phyloP scores from a whole-genome alignment of 2,113 vertebrate species.

The Oxyura jamaicensis region DNA sequence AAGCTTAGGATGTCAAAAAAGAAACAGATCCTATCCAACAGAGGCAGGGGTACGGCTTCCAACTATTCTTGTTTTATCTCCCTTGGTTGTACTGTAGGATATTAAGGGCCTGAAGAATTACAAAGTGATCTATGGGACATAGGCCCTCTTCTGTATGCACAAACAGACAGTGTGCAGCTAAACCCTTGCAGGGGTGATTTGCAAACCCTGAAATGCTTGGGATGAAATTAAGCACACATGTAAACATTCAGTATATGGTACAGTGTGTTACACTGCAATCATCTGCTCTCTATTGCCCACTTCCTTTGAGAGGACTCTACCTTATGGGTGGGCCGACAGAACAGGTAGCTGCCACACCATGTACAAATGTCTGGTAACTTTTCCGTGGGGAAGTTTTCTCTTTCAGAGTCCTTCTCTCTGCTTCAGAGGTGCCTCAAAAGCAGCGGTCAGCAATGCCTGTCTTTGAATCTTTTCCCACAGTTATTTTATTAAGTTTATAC shows the following conservation, averaged over 20 bases:
- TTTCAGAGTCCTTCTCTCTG: not conserved
- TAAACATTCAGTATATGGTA: not conserved
- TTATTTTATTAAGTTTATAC: not conserved
- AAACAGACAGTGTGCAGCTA: not conserved
- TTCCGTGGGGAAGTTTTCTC: not conserved
- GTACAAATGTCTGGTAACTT: fast-evolving
- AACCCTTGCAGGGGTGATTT: fast-evolving
- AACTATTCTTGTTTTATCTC: not conserved
- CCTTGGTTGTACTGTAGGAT: not conserved
- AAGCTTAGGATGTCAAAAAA: not conserved
- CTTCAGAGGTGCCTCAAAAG: not conserved
- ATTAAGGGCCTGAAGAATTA: not conserved
- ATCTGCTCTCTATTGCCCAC: not conserved
- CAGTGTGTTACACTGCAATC: not conserved
- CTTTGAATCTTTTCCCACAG: not conserved
- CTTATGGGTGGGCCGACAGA: not conserved
- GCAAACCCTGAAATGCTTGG: not conserved
- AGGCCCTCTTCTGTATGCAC: not conserved
- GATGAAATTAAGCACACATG: not conserved
- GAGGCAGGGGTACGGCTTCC: not conserved
- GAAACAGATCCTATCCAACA: not conserved
- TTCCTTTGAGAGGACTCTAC: not conserved
- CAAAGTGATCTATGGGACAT: not conserved
- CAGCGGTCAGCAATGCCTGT: fast-evolving
- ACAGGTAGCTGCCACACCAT: not conserved